Evolutionary conservation across 2,113 vertebrate species (phyloP), one percentile per base, ranked within the genome.

Genomic region (Takifugu bimaculatus): DNA sequence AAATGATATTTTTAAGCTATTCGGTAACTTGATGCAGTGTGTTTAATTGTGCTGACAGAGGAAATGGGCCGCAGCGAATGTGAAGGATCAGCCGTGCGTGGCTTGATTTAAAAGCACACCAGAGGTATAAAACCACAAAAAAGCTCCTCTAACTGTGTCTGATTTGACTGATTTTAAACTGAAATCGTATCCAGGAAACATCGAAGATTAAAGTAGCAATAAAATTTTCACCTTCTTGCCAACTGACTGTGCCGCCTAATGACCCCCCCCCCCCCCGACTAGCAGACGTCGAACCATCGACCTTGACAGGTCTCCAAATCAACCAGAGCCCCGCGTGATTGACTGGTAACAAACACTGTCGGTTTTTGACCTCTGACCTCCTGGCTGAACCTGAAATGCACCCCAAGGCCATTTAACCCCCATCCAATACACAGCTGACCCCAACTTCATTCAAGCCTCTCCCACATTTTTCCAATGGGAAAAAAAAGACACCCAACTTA

Each of bases 341-440:
- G 63, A 61, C 72, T 77, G 52, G 70, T 70, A 74, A 82, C 35
- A 39, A 79, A 70, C 59, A 65, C 54, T 72, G 72, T 65, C 55
- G 39, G 64, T 71, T 55, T 75, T 54, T 69, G 60, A 81, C 65
- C 74, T 72, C 28, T 74, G 60, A 85, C 75, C 79, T 44, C 6
- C 58, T 3, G 6, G 32, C 12, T 63, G 70, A 70, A 75, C 66
- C 15, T 39, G 42, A 80, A 75, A 74, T 49, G 48, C 45, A 65
- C 50, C 70, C 53, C 20, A 26, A 57, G 51, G 78, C 75, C 61
- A 59, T 58, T 15, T 68, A 71, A 75, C 39, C 60, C 11, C 55
- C 63, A 26, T 52, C 47, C 4, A 13, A 60, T 50, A 54, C 53
- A 68, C 42, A 60, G 11, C 28, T 57, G 53, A 79, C 44, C 70